Base-by-base conservation (phyloP, 2,113 vertebrate species). In the Cairina moschata region DNA sequence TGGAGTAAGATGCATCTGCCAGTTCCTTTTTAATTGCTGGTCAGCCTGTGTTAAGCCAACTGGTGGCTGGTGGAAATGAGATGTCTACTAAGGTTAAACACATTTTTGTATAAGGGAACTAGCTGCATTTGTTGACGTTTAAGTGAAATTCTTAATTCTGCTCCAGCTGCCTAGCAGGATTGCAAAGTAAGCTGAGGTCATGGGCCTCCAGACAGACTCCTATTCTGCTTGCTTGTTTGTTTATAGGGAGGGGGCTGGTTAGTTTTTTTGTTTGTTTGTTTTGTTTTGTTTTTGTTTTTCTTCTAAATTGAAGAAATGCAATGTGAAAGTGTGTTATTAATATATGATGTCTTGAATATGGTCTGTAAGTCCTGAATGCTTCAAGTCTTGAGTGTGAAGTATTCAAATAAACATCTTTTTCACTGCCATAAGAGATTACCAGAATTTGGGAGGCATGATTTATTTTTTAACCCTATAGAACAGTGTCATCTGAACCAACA, bases 71-170 rank as follows among this genome's bases (percentile, higher is more conserved):
- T 94, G 78, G 69, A 60, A 95, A 66, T 83, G 38, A 86, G 65
- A 52, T 86, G 77, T 74, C 86, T 90, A 12, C 3, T 1, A 90
- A 93, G 85, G 85, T 91, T 91, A 91, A 95, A 90, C 59, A 44
- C 58, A 81, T 88, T 86, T 94, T 91, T 83, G 77, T 0, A 0
- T 60, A 81, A 67, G 65, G 46, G 59, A 94, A 32, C 82, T 77
- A 67, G 68, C 72, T 80, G 46, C 65, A 38, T 86, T 86, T 95
- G 71, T 79, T 80, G 67, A 50, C 32, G 60, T 83, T 85, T 77
- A 90, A 94, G 79, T 94, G 84, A 83, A 90, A 58, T 80, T 96
- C 84, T 93, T 63, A 88, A 67, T 90, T 75, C 94, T 78, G 65
- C 46, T 91, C 13, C 90, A 67, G 68, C 79, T 86, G 85, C 78